Conservation (phyloP, 1,140 invertebrate species). For the Aphelinus atriplicis region DNA sequence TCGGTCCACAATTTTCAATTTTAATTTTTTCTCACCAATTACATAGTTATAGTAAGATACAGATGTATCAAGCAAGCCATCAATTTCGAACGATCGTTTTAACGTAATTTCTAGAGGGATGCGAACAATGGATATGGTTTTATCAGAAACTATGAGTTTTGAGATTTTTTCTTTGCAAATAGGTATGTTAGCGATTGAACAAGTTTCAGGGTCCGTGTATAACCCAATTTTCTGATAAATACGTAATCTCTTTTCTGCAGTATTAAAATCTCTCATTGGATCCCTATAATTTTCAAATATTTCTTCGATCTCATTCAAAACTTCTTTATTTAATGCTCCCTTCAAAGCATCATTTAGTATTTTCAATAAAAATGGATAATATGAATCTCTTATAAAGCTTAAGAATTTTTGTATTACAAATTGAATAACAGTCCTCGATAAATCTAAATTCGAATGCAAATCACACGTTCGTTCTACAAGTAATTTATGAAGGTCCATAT, state of each 20-base stretch:
- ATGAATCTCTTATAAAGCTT: background rate
- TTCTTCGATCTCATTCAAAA: background rate
- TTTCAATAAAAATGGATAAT: slow-evolving; percentile 12
- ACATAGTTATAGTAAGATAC: slow-evolving; percentile 1
- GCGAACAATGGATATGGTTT: background rate
- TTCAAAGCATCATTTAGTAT: background rate
- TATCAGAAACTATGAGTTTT: background rate
- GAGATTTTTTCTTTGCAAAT: background rate
- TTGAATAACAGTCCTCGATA: background rate
- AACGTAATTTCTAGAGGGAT: background rate
- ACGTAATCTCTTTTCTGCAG: background rate
- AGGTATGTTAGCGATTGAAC: background rate
- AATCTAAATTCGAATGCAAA: background rate
- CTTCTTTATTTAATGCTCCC: background rate
- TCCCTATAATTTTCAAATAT: background rate
- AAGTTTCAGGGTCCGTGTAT: background rate
- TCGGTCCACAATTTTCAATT: too few species aligned
- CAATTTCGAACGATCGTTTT: background rate
- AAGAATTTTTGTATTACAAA: background rate
- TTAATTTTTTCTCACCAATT: slow-evolving; percentile 3
- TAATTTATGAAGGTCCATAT: too few species aligned
- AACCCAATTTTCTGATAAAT: background rate
- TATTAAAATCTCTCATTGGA: background rate
- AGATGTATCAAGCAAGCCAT: slow-evolving; percentile 16
- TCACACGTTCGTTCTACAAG: background rate